A percentile compares a stretch with the other conserved stretches of the same genome.
Conservation (phyloP, 2,113 vertebrate genomes). For the Siphamia tubifer region DNA sequence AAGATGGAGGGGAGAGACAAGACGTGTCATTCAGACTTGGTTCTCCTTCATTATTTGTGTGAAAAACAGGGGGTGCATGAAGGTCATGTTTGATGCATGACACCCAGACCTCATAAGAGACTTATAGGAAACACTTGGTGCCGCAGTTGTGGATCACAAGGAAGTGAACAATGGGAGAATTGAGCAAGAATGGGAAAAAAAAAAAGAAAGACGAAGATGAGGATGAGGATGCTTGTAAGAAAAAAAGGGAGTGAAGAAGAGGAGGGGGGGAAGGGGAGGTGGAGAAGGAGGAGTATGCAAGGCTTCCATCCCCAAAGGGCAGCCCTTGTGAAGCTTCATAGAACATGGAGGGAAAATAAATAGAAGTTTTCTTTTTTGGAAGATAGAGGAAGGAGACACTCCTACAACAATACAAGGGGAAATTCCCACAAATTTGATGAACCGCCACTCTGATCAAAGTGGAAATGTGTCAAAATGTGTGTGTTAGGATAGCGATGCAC, state of each 20-base stretch:
- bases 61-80: conserved; percentile 21
- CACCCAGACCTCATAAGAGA: conserved; percentile 38
- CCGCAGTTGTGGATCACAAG: conserved; percentile 40
- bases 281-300: not conserved
- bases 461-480: not conserved
- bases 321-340: conserved; percentile 31
- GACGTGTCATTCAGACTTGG: not conserved
- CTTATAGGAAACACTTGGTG: conserved; percentile 30
- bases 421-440: conserved; percentile 49
- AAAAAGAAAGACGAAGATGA: too few relatives aligned
- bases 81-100: conserved; percentile 48
- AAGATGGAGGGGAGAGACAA: conserved; percentile 2
- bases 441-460: conserved; percentile 53
- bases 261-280: conserved; percentile 6
- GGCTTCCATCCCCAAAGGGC: conserved; percentile 52
- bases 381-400: conserved; percentile 23
- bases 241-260: conserved; percentile 12
- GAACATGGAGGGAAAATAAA: conserved; percentile 22
- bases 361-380: conserved; percentile 1
- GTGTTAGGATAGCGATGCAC: conserved; percentile 10
- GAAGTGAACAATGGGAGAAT: conserved; percentile 41
- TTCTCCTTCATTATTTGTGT: not conserved
- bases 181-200: conserved; percentile 22
- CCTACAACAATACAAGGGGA: conserved; percentile 39
- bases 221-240: conserved; percentile 5